phyloP scores from a whole-genome alignment of 1,140 invertebrate species.

The Pseudomyrmex cubaensis region DNA sequence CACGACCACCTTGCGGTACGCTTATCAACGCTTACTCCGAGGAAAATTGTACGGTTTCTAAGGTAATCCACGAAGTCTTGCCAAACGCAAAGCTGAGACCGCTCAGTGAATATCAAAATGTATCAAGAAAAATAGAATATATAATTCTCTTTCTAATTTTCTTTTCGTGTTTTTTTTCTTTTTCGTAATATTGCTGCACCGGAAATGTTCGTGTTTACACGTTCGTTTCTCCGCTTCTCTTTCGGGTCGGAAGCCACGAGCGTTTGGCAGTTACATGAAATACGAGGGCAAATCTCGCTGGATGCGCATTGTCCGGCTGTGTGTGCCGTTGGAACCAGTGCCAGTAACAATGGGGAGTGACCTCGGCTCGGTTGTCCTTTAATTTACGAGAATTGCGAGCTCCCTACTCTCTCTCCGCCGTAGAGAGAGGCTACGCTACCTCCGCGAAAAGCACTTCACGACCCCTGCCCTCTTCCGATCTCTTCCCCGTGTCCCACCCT shows the following conservation, averaged over 20 bases:
- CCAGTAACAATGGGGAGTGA: conserved; percentile 80
- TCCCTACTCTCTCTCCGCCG: conserved; percentile 55
- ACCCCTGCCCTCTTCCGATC: conserved; percentile 54
- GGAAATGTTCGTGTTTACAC: background rate
- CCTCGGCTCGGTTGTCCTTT: conserved; percentile 82
- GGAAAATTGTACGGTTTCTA: background rate
- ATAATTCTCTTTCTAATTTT: background rate
- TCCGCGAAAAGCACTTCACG: conserved; percentile 60
- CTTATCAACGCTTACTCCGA: conserved; percentile 5
- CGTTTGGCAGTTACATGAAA: conserved; percentile 81
- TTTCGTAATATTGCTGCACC: background rate
- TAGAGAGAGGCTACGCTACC: conserved; percentile 30
- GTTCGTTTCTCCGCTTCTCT: conserved; percentile 52
- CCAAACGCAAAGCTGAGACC: background rate
- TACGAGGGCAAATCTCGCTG: conserved; percentile 76
- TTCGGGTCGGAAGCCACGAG: conserved; percentile 75
- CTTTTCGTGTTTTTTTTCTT: background rate
- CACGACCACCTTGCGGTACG: conserved; percentile 28
- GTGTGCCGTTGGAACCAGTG: conserved; percentile 74
- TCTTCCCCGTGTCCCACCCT: conserved; percentile 1
- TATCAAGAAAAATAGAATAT: background rate
- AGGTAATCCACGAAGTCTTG: background rate
- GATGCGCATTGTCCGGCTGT: conserved; percentile 78
- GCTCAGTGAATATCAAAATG: background rate
- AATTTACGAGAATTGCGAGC: conserved; percentile 81